Base-by-base conservation (phyloP, 2,113 vertebrate genomes). In the Macrotis lagotis region DNA sequence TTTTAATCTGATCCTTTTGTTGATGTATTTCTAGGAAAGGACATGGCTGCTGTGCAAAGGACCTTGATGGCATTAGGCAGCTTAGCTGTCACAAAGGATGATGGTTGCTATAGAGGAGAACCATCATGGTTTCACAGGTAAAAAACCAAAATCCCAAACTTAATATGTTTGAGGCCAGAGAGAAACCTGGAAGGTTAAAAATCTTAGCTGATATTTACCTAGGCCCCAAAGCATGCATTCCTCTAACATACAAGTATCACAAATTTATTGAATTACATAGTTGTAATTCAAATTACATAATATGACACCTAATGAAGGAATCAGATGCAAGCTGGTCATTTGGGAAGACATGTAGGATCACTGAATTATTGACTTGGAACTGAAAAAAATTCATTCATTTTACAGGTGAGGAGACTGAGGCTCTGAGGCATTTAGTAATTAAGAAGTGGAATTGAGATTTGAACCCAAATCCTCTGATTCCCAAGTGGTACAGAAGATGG, bases 41-140 rank as follows among this genome's bases (percentile, higher is more conserved):
- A 99, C 98, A 99, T 99, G 99, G 99, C 99, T n/a, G 99, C 99
- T 0, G 99, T 99, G 96, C 99, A 99, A 98, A 99, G 99, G 97
- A 99, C 99, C 51, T 98, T 99, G 51, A 99, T 99, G 99, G 99
- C 99, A 96, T 98, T 99, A 49, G 99, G 99, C 92, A 99, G 99
- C 8, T 98, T 99, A 93, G 99, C 99, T 0, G 97, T 99, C 96
- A 99, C 99, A 49, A 99, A 99, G 98, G 99, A 99, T 44, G 99
- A 99, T 0, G 99, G 99, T 66, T 99, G 99, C 97, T 99, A 99
- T 98, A 98, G 98, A 97, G 99, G 99, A 19, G 99, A 99, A 96
- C 99, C 98, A 0, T 99, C 99, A 97, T 99, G 99, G 99, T 99
- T 99, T 98, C 99, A 99, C 98, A 99, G 98, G 99, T 99, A 98